Evolutionary conservation across 2,113 vertebrate genomes (phyloP).

Genomic region (Perca fluviatilis): DNA sequence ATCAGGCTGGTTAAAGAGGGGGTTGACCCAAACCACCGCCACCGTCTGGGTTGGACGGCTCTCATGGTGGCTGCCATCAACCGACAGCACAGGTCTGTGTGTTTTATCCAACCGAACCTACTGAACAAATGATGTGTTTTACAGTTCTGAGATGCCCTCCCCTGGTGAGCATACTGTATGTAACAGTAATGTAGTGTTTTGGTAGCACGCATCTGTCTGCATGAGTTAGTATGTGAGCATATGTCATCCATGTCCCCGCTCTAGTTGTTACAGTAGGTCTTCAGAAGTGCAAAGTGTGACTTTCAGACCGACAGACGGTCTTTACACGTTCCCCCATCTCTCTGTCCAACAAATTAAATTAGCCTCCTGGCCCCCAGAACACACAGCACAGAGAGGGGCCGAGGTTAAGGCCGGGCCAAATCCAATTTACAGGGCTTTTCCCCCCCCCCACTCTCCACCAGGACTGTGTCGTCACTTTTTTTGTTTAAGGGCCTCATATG

Average conservation of each 20-base stretch:
- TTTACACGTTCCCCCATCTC: conserved; percentile 69
- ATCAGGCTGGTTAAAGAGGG: conserved; percentile 89
- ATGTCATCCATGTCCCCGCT: conserved; percentile 52
- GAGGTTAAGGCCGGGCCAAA: conserved; percentile 85
- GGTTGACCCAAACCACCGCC: conserved; percentile 88
- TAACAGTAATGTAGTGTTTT: conserved; percentile 6
- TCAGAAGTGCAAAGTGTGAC: conserved; percentile 77
- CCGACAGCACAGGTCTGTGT: conserved; percentile 89
- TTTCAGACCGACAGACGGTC: conserved; percentile 81
- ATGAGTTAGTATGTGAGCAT: conserved; percentile 38
- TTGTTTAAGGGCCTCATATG: conserved; percentile 49
- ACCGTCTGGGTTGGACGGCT: conserved; percentile 93
- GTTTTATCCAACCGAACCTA: background rate
- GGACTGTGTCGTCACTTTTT: conserved; percentile 67
- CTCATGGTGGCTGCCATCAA: conserved; percentile 96
- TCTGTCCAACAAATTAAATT: conserved; percentile 84
- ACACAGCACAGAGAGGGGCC: conserved; percentile 78
- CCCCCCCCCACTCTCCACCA: conserved; percentile 25
- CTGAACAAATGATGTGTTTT: background rate
- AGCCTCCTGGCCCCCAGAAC: conserved; percentile 82
- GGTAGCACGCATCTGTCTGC: conserved; percentile 53
- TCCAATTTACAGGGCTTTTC: conserved; percentile 88
- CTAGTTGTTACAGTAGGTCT: conserved; percentile 71
- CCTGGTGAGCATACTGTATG: conserved; percentile 10
- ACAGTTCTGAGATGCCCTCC: background rate